phyloP scores from a whole-genome alignment of 1,140 invertebrate species.

The Vanessa tameamea region DNA sequence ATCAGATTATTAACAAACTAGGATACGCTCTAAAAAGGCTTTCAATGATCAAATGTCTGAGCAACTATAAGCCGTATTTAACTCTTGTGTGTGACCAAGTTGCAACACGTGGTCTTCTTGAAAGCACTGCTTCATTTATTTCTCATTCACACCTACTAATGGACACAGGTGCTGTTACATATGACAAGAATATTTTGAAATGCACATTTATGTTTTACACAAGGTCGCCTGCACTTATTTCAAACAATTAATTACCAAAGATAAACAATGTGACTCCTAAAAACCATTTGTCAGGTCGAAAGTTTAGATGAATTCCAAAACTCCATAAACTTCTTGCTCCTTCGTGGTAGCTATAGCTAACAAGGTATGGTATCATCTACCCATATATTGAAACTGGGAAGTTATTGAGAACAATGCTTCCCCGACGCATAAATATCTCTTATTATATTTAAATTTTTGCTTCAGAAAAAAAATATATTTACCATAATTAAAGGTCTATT shows the following conservation, averaged over 20 bases:
- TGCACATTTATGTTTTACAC: conserved; percentile 15
- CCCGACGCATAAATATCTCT: background rate
- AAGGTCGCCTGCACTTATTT: conserved; percentile 23
- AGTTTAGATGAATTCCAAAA: conserved; percentile 48
- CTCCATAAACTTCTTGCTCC: conserved; percentile 17
- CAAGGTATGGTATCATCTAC: background rate
- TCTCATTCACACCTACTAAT: conserved; percentile 2
- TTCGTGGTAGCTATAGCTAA: background rate
- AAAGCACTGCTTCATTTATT: background rate
- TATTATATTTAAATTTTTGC: background rate
- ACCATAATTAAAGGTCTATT: background rate
- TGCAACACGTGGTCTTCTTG: background rate
- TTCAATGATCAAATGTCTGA: background rate
- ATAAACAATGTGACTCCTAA: conserved; percentile 18
- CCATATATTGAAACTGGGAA: background rate
- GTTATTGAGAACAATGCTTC: background rate
- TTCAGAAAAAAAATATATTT: background rate
- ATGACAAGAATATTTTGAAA: conserved; percentile 6
- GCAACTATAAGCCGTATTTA: background rate
- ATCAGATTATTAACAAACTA: background rate
- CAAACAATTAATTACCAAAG: conserved; percentile 16
- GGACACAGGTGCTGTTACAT: conserved; percentile 12
- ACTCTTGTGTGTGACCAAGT: background rate
- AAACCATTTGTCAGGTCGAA: conserved; percentile 27
- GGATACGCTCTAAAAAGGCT: background rate